A percentile compares a stretch with the other conserved stretches of the same genome.
Conservation (phyloP, 2,888 invertebrate genomes). For the Penaeus monodon region DNA sequence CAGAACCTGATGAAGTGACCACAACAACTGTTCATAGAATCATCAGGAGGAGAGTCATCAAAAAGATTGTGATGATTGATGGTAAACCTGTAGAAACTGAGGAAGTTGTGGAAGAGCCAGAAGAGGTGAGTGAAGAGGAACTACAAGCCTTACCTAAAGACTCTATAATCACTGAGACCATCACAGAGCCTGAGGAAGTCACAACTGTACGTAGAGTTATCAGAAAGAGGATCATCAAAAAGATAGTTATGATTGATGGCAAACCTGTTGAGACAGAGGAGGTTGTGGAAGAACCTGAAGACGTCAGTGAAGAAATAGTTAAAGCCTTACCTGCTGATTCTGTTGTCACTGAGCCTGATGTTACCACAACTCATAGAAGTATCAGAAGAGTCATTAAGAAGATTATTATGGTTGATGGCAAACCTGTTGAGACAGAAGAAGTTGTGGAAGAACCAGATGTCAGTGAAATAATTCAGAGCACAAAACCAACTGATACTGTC, state of each 20-base stretch:
- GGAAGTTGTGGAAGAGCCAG: background rate
- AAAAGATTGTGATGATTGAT: conserved; percentile 39
- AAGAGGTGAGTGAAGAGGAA: background rate
- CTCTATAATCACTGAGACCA: conserved; percentile 7
- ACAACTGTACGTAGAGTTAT: conserved; percentile 11
- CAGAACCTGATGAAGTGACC: conserved; percentile 28
- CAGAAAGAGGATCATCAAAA: conserved; percentile 28
- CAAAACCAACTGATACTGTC: no score
- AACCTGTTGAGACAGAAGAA: conserved; percentile 45
- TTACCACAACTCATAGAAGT: conserved; percentile 4
- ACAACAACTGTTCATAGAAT: conserved; percentile 7
- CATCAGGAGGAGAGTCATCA: conserved; percentile 41
- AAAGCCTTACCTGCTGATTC: background rate
- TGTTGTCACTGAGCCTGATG: background rate
- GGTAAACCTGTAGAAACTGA: conserved; percentile 44
- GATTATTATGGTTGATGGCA: conserved; percentile 35
- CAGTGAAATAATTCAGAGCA: no score
- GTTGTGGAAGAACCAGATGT: conserved; percentile 3
- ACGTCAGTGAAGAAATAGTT: background rate
- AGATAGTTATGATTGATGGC: conserved; percentile 34
- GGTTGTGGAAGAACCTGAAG: conserved; percentile 43
- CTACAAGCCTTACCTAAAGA: background rate
- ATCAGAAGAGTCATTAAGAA: conserved; percentile 38
- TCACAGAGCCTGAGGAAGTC: background rate
- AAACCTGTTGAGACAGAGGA: conserved; percentile 39